Base-by-base conservation (phyloP, 1,140 invertebrate genomes). In the Sipha flava region DNA sequence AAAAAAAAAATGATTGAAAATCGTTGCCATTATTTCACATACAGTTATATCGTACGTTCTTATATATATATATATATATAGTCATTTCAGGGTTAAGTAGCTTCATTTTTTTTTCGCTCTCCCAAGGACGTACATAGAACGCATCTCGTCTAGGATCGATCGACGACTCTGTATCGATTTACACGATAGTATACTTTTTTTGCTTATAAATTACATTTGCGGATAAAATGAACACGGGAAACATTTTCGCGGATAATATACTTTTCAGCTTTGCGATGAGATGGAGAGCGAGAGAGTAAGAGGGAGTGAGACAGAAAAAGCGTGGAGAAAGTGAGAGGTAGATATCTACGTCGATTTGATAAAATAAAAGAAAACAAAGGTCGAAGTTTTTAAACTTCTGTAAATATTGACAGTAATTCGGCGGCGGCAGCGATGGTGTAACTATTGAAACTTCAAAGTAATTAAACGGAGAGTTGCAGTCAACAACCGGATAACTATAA, bases 371-470 rank as follows among this genome's bases (percentile, higher is more conserved):
- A 2, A 66, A 66, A 66, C 37, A 66, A 43, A 12, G 12, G 34
- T 40, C 12, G 5, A 66, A 66, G 34, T 66, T 66, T 16, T 66
- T 47, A 29, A 70, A 47, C 43, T 26, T 14, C 5, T 68, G 64
- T 68, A 68, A 45, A 45, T 68, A 68, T 68, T 68, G 37, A 43
- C 64, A 70, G 40, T 70, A 70, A 47, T 68, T 70, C 26, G 43
- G 43, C 66, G 16, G 40, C 23, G 21, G 23, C 10, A 10, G 37
- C 4, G 10, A 10, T 23, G 26, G 7, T 16, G 16, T n/a, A 40
- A 23, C 34, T 66, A 43, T 21, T n/a, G 40, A 47, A 70, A 70
- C 66, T 45, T 66, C 40, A 6, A 12, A 70, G 40, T 70, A 70
- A 70, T 70, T 47, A 70, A 70, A 70, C 43, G 66, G 2, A 29